phyloP scores from a whole-genome alignment of 2,888 invertebrate species.

The Strigamia crassipes region DNA sequence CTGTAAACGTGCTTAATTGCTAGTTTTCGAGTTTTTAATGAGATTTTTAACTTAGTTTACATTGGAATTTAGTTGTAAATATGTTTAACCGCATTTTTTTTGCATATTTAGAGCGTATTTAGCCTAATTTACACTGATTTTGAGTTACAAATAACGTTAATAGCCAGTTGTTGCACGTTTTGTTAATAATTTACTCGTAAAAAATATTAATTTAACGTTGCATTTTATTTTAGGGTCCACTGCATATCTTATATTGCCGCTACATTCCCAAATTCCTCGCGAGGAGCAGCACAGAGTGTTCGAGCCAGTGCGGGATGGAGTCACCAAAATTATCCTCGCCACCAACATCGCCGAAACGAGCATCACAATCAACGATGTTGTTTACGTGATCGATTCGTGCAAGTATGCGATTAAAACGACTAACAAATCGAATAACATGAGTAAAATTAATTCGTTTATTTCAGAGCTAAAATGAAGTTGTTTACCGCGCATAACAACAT shows the following conservation, averaged over 20 bases:
- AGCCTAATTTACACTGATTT: no score
- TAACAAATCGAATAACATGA: background rate
- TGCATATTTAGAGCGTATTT: no score
- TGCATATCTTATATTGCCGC: constrained; percentile 79
- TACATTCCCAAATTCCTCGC: constrained; percentile 96
- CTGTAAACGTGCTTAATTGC: no score
- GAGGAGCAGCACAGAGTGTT: constrained; percentile 95
- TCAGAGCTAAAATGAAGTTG: constrained; percentile 87
- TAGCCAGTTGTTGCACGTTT: no score
- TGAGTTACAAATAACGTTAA: no score
- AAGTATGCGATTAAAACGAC: constrained; percentile 63
- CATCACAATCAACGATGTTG: constrained; percentile 97
- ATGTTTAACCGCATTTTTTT: no score
- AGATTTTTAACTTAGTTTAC: background rate
- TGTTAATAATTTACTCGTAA: no score
- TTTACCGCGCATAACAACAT: constrained; percentile 98
- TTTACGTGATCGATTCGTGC: constrained; percentile 96
- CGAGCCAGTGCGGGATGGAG: constrained; percentile 77
- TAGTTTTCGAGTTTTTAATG: no score
- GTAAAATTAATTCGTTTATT: constrained; percentile 46
- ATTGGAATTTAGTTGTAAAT: no score
- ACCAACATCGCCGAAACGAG: constrained; percentile 99
- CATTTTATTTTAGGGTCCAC: constrained; percentile 62
- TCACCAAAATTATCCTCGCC: constrained; percentile 90
- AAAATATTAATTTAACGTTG: no score